Evolutionary conservation across 2,888 invertebrate genomes (phyloP).

Genomic region (Timema podura): DNA sequence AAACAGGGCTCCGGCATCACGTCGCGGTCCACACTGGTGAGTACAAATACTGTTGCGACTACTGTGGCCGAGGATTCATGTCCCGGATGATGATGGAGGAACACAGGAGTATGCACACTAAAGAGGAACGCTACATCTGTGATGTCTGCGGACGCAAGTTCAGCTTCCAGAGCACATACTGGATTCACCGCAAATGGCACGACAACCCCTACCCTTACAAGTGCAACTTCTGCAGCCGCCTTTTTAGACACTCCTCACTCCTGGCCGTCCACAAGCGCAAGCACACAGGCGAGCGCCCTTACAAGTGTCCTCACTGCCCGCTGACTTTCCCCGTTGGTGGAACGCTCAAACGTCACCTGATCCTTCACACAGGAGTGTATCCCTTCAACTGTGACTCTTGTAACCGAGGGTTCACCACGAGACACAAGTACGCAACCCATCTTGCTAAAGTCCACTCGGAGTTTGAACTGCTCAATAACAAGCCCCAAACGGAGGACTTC

Average conservation of each 20-base stretch:
- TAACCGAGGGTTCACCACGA: conserved; percentile 33
- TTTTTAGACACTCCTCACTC: conserved; percentile 33
- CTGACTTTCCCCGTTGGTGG: conserved; percentile 46
- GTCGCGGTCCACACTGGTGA: conserved; percentile 33
- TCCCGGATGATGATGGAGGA: conserved; percentile 33
- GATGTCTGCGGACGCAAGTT: conserved; percentile 35
- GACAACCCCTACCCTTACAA: conserved; percentile 34
- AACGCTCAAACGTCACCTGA: conserved; percentile 47
- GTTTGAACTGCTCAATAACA: conserved; percentile 24
- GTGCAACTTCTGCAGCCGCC: conserved; percentile 32
- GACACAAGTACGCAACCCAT: conserved; percentile 31
- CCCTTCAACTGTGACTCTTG: conserved; percentile 33
- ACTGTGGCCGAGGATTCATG: conserved; percentile 34
- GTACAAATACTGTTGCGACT: conserved; percentile 33
- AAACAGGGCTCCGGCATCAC: conserved; percentile 32
- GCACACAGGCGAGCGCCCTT: conserved; percentile 47
- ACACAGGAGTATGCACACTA: conserved; percentile 33
- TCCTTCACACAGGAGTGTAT: conserved; percentile 33
- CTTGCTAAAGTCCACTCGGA: conserved; percentile 32
- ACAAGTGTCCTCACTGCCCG: conserved; percentile 47
- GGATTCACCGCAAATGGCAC: conserved; percentile 36
- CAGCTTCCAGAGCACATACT: conserved; percentile 33
- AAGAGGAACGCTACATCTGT: conserved; percentile 34
- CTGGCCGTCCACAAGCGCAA: conserved; percentile 44
- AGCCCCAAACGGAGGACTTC: conserved; percentile 29